Conservation (phyloP, 2,797 vertebrate genomes). For the Onychomys arenicola region DNA sequence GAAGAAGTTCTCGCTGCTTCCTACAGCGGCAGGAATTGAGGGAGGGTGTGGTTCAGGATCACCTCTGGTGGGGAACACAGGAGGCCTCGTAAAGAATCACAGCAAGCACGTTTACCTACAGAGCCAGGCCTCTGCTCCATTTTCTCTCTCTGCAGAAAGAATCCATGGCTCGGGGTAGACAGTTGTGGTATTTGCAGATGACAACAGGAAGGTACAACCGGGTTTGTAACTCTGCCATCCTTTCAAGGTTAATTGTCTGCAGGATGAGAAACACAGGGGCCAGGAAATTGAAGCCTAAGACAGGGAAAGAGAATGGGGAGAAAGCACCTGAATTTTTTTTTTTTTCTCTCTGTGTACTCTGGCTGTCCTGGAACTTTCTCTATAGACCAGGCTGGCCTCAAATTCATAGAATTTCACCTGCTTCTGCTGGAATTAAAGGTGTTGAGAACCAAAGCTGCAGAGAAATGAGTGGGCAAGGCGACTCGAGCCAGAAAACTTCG, state of each 20-base stretch:
- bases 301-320: not conserved
- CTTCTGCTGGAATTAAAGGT: not conserved
- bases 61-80: not conserved
- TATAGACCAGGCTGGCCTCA: not conserved
- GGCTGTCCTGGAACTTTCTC: not conserved
- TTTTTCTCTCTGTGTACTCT: not conserved
- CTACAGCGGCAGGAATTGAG: not conserved
- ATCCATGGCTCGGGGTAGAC: not conserved
- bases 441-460: too few species aligned
- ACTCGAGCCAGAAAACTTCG: not conserved
- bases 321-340: not conserved
- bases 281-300: slow-evolving; percentile 47
- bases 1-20: not conserved
- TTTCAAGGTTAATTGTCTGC: slow-evolving; percentile 54
- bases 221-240: not conserved
- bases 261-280: not conserved
- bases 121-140: too few species aligned
- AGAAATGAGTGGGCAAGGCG: too few species aligned
- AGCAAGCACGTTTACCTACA: too few species aligned
- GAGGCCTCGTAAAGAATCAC: not conserved
- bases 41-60: not conserved
- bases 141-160: not conserved
- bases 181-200: not conserved
- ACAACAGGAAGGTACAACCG: not conserved
- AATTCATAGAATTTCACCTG: not conserved